Base-by-base conservation (phyloP, 2,888 invertebrate genomes). In the Lycocerus yunnanus region DNA sequence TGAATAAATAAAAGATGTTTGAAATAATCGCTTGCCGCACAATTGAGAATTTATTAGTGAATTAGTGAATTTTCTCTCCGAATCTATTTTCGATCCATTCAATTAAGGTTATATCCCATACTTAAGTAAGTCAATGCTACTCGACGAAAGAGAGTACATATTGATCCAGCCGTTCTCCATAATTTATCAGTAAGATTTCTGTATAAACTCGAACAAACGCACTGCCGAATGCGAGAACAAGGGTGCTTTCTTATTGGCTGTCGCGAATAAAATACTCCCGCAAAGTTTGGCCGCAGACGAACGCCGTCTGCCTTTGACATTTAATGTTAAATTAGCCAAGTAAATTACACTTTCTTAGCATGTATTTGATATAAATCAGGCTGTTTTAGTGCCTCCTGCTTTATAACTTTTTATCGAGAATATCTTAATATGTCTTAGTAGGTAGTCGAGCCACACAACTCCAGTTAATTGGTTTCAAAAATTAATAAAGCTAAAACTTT, bases 321-420 rank as follows among this genome's bases (percentile, higher is more conserved):
- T 83, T 81, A 82, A 83, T 84, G 84, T 83, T 84, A 84, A 85
- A 84, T 85, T 84, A 84, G 82, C 81, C 81, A 81, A 82, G 83
- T 80, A 84, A 85, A 85, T 85, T 85, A 84, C 81, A 84, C 77
- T 85, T 84, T 84, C 84, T 84, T 84, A 83, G 81, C 83, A 83
- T 84, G 82, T 82, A 84, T 82, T 83, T 79, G 81, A 78, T 80
- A 84, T 84, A 84, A 84, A 84, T 84, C 84, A 83, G 77, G 79
- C 68, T 77, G 79, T 73, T 78, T 77, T 68, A 73, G 73, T 77
- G 60, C 71, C 71, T 77, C 72, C 67, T 65, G 73, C 71, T 77
- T 77, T 78, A 77, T 77, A 75, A 77, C 75, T 73, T 78, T 78
- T 78, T 77, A 67, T 24, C 63, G 65, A 68, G 27, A 69, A 69